Evolutionary conservation across 2,888 invertebrate genomes (phyloP), one percentile per base, ranked within the genome.

Genomic region (Pasiphila rectangulata): DNA sequence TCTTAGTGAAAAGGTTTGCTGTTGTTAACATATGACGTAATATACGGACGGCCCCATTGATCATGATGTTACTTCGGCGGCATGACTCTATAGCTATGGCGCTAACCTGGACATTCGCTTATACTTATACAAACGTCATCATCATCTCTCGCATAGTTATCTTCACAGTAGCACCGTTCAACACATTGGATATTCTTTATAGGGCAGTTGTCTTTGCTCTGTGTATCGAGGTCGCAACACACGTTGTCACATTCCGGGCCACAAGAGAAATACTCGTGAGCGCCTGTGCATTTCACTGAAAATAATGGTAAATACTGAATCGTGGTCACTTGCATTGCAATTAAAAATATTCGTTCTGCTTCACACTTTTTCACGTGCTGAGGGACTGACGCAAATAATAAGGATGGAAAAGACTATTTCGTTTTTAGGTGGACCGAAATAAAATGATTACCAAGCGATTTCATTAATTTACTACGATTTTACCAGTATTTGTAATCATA

Each of bases 201-300:
- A 0, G 69, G 67, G 36, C 72, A 75, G 40, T 64, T 54, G 2
- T 68, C 61, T 47, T 63, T 59, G 24, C 61, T 70, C 9, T 63
- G 61, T n/a, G 42, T 44, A 1, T 55, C 51, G 4, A 79, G 54
- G 12, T 64, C 70, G 0, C 55, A 50, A 41, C 79, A 81, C 0
- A 62, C 73, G 15, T 75, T 80, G 52, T 81, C 83, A 23, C 80
- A 83, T 0, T 63, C 68, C 0, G 64, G 57, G 1, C 72, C 74
- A 36, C 80, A 81, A 0, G 66, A 56, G 36, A 63, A 78, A 46
- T 65, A 68, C 46, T 77, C 77, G 21, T 75, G 46, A 0, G 51
- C 49, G 1, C 65, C 64, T 3, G 47, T 6, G 35, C 57, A 57
- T 40, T 52, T 46, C 21, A 37, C 56, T 56, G 39, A 23, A 53